Evolutionary conservation across 2,113 vertebrate genomes (phyloP), one percentile per base, ranked within the genome.

Genomic region (Cacatua alba): DNA sequence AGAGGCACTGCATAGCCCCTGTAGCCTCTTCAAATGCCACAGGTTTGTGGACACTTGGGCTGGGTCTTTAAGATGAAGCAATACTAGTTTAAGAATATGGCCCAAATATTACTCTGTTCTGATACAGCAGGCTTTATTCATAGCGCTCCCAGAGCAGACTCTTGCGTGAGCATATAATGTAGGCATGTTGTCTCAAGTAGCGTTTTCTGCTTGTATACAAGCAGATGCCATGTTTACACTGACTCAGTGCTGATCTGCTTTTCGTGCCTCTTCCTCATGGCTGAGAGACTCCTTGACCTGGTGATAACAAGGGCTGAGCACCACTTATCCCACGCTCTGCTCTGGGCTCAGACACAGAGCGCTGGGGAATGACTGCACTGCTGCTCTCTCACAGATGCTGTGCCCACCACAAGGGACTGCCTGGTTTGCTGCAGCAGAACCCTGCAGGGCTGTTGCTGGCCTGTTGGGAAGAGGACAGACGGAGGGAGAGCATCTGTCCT

Each of bases 311-410:
- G 28, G 57, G 67, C 62, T 82, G 90, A 86, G 43, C 57, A 49
- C 37, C 67, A 41, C 71, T 82, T 67, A 37, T 0, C 12, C 35
- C 0, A 0, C 7, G 41, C 68, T 68, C 0, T 29, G 82, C 49
- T 60, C 39, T 43, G 65, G 15, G 55, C 55, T 78, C 0, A 1
- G 57, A 28, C 9, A 28, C 0, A 0, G 21, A 57, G 72, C 5
- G 1, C 23, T 52, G 48, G 7, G 57, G 13, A 41, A 21, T 4
- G 39, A 7, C 71, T 51, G 77, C 41, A 14, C 25, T 31, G 35
- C 68, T 69, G 71, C 53, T 41, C 43, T 67, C 65, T 8, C 17
- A 8, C 3, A 0, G 2, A 10, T 13, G 21, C 60, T 33, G 37
- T 28, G 65, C 51, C 74, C 49, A 2, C 19, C 57, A 31, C 43